Percentiles rank a stretch among this genome's conserved stretches.
phyloP scores from a whole-genome alignment of 2,113 vertebrate genomes.

The Eubucco bourcierii region DNA sequence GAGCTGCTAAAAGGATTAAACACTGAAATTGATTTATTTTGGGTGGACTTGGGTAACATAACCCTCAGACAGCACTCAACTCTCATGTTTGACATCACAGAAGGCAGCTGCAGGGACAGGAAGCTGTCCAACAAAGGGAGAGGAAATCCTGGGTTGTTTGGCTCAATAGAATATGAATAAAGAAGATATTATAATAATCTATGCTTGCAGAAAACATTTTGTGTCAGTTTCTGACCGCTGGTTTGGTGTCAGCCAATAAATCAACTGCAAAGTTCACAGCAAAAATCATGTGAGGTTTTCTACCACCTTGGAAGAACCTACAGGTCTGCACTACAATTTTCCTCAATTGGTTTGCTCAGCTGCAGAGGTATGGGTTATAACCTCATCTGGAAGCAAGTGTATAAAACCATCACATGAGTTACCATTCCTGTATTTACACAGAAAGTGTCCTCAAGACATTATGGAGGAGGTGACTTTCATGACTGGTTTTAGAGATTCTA shows the following conservation, averaged over 20 bases:
- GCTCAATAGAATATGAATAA: slow-evolving; percentile 57
- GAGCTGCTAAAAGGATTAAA: background rate
- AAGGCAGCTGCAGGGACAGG: slow-evolving; percentile 55
- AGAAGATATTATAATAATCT: slow-evolving; percentile 40
- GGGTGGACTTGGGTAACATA: background rate
- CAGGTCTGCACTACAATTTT: background rate
- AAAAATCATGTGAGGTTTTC: background rate
- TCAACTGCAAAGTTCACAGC: background rate
- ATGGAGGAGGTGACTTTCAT: background rate
- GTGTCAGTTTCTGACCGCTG: background rate
- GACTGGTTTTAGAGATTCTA: background rate
- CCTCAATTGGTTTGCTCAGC: background rate
- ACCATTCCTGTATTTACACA: background rate
- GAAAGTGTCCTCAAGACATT: background rate
- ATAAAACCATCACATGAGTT: background rate
- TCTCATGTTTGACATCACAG: slow-evolving; percentile 17
- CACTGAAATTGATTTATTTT: slow-evolving; percentile 10
- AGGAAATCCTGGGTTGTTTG: slow-evolving; percentile 52
- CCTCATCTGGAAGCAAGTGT: background rate
- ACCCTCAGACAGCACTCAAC: background rate
- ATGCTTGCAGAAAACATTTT: slow-evolving; percentile 48
- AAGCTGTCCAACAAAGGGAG: slow-evolving; percentile 42
- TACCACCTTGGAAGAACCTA: background rate
- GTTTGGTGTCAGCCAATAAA: slow-evolving; percentile 39
- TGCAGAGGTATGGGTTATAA: fast-evolving